Conservation (phyloP, 2,113 vertebrate genomes). For the Hemiprocne comata region DNA sequence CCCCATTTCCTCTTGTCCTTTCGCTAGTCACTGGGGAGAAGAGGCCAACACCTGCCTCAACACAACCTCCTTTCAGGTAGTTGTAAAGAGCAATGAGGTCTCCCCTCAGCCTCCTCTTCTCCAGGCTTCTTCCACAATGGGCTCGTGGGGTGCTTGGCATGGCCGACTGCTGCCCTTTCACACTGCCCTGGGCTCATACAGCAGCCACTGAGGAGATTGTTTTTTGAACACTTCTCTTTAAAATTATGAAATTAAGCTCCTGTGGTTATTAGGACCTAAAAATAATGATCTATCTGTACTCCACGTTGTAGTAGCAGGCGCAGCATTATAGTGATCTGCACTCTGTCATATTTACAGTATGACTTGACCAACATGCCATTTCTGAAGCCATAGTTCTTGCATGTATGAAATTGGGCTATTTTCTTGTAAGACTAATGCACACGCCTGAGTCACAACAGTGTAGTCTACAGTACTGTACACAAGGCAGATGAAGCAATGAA, state of each 20-base stretch:
- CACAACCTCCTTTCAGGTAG: too few species aligned
- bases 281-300: conserved; percentile 16
- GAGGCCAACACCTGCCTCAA: too few species aligned
- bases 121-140: too few species aligned
- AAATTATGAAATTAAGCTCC: conserved; percentile 44
- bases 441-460: neutral
- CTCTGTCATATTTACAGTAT: conserved; percentile 20
- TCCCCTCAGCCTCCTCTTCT: too few species aligned
- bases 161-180: neutral
- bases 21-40: too few species aligned
- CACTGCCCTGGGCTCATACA: rapidly evolving
- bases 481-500: neutral
- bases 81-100: too few species aligned
- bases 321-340: conserved; percentile 25
- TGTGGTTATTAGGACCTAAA: conserved; percentile 2
- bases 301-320: neutral
- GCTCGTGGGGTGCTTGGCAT: neutral
- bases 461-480: neutral
- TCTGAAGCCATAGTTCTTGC: neutral
- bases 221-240: neutral
- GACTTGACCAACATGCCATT: conserved; percentile 49
- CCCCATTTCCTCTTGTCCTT: too few species aligned
- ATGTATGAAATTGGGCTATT: neutral
- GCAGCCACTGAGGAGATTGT: neutral
- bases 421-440: conserved; percentile 18